Percentiles rank a stretch among this genome's conserved stretches.
Evolutionary conservation across 2,888 invertebrate species (phyloP).

Genomic region (Chydorus sphaericus): DNA sequence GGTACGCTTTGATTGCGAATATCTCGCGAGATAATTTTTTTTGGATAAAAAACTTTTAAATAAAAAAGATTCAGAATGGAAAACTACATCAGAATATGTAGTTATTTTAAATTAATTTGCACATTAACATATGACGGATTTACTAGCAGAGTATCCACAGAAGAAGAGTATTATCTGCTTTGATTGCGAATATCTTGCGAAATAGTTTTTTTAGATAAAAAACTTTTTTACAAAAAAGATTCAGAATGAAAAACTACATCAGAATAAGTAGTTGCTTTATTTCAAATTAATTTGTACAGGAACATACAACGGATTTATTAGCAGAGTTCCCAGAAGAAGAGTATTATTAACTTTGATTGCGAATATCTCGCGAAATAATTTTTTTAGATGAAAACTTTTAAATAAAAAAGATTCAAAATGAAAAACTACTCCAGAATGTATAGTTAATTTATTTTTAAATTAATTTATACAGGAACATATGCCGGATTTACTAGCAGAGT

Average conservation of each 20-base stretch:
- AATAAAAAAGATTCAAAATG: too few relatives aligned
- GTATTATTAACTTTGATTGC: too few relatives aligned
- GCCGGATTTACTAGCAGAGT: not conserved
- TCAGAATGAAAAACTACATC: not conserved
- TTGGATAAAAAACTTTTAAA: too few relatives aligned
- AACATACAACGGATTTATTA: not conserved
- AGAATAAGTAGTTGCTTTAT: not conserved
- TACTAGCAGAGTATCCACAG: not conserved
- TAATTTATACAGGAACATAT: not conserved
- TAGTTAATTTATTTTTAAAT: not conserved
- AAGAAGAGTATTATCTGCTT: not conserved
- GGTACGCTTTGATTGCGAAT: too few relatives aligned
- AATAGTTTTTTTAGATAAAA: too few relatives aligned
- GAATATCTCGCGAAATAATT: too few relatives aligned
- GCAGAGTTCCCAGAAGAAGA: not conserved
- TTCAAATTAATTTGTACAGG: not conserved
- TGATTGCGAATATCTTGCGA: too few relatives aligned
- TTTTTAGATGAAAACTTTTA: too few relatives aligned
- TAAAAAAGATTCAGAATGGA: too few relatives aligned
- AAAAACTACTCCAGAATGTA: not conserved
- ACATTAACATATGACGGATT: constrained; percentile 1
- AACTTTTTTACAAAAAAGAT: not conserved
- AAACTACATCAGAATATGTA: not conserved
- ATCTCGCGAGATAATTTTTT: too few relatives aligned
- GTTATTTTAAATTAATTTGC: not conserved